These are phyloP conservation scores for Drosophila nikananu DNA, from an alignment of 1,140 invertebrate species.

Conservation along the genomic window DNA sequence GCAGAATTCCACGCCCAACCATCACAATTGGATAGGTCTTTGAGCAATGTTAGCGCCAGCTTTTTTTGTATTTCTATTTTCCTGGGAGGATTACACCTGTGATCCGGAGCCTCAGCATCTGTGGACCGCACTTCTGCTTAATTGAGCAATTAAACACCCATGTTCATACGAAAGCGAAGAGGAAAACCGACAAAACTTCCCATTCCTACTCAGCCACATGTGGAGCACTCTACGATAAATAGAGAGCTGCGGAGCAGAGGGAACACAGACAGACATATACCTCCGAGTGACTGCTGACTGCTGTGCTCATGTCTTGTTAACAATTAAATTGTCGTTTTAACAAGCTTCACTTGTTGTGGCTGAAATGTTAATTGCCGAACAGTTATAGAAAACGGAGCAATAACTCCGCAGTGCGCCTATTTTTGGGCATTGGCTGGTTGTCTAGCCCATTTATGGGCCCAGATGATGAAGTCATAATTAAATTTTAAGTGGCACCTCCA, in stretches of 20 bases:
- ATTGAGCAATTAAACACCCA: conserved; percentile 84
- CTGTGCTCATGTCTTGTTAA: conserved; percentile 75
- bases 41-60: conserved; percentile 74
- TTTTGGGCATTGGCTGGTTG: conserved; percentile 75
- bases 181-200: conserved; percentile 71
- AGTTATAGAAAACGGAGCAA: conserved; percentile 80
- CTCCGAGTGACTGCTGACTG: conserved; percentile 24
- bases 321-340: conserved; percentile 85
- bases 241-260: conserved; percentile 4
- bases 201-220: conserved; percentile 64
- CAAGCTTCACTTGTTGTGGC: conserved; percentile 80
- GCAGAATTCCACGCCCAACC: conserved; percentile 14
- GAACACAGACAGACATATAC: not conserved
- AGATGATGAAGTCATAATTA: conserved; percentile 72
- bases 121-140: conserved; percentile 78
- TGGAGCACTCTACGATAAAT: conserved; percentile 64
- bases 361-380: conserved; percentile 84
- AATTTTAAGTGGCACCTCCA: conserved; percentile 53
- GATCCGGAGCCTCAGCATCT: conserved; percentile 46
- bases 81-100: conserved; percentile 68
- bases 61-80: conserved; percentile 28
- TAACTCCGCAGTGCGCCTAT: conserved; percentile 56
- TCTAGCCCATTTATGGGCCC: conserved; percentile 63
- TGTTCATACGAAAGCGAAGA: conserved; percentile 62
- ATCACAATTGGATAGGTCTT: conserved; percentile 60